phyloP scores from a whole-genome alignment of 92 coral and sea anemone genomes.

The Paramuricea clavata region DNA sequence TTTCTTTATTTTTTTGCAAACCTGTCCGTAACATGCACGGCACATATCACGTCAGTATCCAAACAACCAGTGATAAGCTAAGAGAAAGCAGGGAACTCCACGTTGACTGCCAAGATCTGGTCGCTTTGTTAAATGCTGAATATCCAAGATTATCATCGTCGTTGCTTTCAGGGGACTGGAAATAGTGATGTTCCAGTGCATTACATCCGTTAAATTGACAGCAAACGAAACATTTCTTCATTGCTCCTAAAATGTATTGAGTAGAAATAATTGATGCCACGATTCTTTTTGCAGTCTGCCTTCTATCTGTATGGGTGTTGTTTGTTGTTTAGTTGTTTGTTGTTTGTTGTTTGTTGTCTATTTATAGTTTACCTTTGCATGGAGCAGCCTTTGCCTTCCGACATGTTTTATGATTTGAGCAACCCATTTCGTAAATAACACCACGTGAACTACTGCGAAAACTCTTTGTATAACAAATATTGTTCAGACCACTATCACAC shows the following conservation, averaged over 20 bases:
- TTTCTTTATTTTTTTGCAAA: neutral
- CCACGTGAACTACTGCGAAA: slow-evolving; percentile 62
- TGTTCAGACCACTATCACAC: slow-evolving; percentile 84
- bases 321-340: too few relatives aligned
- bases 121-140: neutral
- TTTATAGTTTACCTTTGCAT: slow-evolving; percentile 76
- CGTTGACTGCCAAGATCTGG: neutral
- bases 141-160: slow-evolving; percentile 27
- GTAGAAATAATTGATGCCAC: too few relatives aligned
- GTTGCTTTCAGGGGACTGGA: neutral
- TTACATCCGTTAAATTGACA: slow-evolving; percentile 97
- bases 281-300: too few relatives aligned
- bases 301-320: too few relatives aligned
- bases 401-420: slow-evolving; percentile 87
- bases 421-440: slow-evolving; percentile 91
- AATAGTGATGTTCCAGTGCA: slow-evolving; percentile 83
- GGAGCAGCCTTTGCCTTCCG: slow-evolving; percentile 86
- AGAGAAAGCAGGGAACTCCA: neutral
- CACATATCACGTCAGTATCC: slow-evolving; percentile 14
- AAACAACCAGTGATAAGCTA: neutral
- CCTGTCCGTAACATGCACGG: neutral
- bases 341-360: too few relatives aligned
- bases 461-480: slow-evolving; percentile 94
- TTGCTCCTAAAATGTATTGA: slow-evolving; percentile 67
- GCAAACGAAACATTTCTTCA: slow-evolving; percentile 92